Conservation (phyloP, 2,797 vertebrate genomes). For the Anguilla pacifica region DNA sequence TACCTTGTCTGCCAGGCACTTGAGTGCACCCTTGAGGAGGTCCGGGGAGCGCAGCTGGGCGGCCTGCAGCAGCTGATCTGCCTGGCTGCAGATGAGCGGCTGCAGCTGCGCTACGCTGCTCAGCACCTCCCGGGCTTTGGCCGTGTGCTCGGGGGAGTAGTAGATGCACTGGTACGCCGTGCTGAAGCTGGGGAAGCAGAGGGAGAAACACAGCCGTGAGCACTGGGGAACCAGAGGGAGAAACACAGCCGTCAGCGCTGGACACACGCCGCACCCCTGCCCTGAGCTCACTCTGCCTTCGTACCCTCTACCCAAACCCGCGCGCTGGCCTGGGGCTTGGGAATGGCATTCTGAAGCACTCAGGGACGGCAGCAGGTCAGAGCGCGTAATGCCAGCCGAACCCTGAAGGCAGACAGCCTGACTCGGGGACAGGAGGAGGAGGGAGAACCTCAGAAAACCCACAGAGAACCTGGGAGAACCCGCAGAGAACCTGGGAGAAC, state of each 20-base stretch:
- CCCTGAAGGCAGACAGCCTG: slow-evolving; percentile 58
- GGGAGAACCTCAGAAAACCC: neutral
- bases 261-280: no score
- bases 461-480: slow-evolving; percentile 15
- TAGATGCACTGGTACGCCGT: slow-evolving; percentile 98
- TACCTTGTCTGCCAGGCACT: slow-evolving; percentile 95
- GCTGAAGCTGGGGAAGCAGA: slow-evolving; percentile 73
- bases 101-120: slow-evolving; percentile 88
- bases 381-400: slow-evolving; percentile 61
- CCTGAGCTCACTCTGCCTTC: neutral
- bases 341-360: slow-evolving; percentile 57
- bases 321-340: slow-evolving; percentile 1
- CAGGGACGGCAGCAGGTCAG: slow-evolving; percentile 48
- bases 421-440: slow-evolving; percentile 54
- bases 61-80: slow-evolving; percentile 89
- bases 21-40: slow-evolving; percentile 88
- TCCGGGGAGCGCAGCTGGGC: slow-evolving; percentile 85
- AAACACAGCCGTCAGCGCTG: no score
- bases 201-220: neutral
- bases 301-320: neutral
- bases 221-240: no score
- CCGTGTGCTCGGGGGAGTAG: slow-evolving; percentile 96
- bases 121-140: slow-evolving; percentile 95
- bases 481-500: no score
- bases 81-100: slow-evolving; percentile 86